Base-by-base conservation (phyloP, 2,888 invertebrate species). In the Meandrusa payeni region DNA sequence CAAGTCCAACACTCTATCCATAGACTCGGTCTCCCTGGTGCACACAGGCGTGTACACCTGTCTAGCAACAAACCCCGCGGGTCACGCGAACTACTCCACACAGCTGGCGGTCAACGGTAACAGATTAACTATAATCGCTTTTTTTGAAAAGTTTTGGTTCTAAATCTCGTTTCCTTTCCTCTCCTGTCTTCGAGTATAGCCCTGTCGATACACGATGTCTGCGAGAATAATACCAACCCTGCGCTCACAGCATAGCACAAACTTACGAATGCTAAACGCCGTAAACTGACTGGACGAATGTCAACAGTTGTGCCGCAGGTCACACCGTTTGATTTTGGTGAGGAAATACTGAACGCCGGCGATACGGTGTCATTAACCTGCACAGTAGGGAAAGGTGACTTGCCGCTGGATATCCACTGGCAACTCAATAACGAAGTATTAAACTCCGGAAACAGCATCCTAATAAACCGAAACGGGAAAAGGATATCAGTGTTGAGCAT, bases 1-100 rank as follows among this genome's bases (percentile, higher is more conserved):
- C 52, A 90, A 91, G 57, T 76, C 92, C 31, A 93, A 93, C 73
- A 91, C 92, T 46, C 76, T 95, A 24, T 92, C 91, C 45, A 93
- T 95, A 63, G 93, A 93, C 57, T 90, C 92, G 6, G 93, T 95
- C 29, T 91, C 90, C 36, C 93, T 92, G 31, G 89, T 91, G 53
- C 94, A 95, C 72, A 91, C 91, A 49, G 95, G 95, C 55, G 85
- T 91, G 44, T 95, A 94, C 64, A 93, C 93, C 54, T 95, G 95
- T 69, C 86, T 89, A 40, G 94, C 91, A 6, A 79, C 80, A 36
- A 94, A 94, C 75, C 81, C 81, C 56, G 94, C 93, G 24, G 94
- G 94, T 47, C 80, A 88, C 51, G 88, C 91, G 28, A 90, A 90
- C 62, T 91, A 91, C 67, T 91, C 92, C 2, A 88, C 93, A 32